Evolutionary conservation across 2,113 vertebrate genomes (phyloP).

Genomic region (Reinhardtius hippoglossoides): DNA sequence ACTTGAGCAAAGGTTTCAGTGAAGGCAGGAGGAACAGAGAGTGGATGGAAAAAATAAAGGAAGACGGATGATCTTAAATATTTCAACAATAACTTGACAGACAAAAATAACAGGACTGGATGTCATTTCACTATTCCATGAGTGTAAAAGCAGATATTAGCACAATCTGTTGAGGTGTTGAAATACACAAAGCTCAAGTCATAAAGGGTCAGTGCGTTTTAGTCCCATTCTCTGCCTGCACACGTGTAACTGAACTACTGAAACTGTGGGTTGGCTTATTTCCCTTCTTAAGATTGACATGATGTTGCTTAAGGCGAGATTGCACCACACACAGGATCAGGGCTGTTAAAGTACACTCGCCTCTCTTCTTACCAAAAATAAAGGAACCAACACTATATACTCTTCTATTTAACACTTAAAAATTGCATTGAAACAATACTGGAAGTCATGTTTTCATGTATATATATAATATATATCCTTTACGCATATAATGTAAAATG

Average conservation of each 20-base stretch:
- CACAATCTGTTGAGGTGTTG: conserved; percentile 7
- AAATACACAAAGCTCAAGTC: conserved; percentile 10
- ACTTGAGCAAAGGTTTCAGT: conserved; percentile 10
- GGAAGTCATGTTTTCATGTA: conserved; percentile 4
- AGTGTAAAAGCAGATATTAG: neutral
- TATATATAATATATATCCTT: neutral
- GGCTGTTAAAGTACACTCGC: conserved; percentile 6
- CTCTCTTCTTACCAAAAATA: neutral
- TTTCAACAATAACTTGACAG: neutral
- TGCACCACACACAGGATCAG: conserved; percentile 37
- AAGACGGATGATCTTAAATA: neutral
- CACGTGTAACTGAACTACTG: conserved; percentile 11
- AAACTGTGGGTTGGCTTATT: conserved; percentile 2
- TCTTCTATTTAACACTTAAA: conserved; percentile 2
- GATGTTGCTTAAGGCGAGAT: conserved; percentile 32
- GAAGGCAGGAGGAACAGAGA: neutral
- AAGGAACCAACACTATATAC: neutral
- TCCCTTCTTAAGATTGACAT: conserved; percentile 29
- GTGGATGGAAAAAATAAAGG: neutral
- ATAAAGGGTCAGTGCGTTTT: conserved; percentile 8
- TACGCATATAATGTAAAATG: conserved; percentile 6
- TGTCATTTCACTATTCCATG: conserved; percentile 19
- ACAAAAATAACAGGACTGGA: neutral
- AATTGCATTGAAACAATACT: conserved; percentile 43
- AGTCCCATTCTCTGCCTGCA: neutral